phyloP scores from a whole-genome alignment of 2,888 invertebrate species.

The Scrobipalpa costella region DNA sequence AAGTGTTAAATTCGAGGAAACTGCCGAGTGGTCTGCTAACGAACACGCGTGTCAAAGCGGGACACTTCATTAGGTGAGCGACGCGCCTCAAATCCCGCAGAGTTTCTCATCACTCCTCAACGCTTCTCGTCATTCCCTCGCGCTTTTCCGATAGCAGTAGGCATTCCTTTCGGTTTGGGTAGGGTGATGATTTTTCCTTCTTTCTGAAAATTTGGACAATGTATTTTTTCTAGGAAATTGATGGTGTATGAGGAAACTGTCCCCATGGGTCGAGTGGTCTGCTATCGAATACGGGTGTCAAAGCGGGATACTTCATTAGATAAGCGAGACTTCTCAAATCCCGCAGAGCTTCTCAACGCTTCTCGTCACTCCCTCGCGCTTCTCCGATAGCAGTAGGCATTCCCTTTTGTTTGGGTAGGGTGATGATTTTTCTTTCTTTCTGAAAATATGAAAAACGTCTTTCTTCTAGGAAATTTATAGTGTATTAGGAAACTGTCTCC shows the following conservation, averaged over 20 bases:
- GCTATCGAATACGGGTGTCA: constrained; percentile 51
- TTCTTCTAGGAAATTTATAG: too few species aligned
- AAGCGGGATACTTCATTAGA: constrained; percentile 3
- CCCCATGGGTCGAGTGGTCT: too few species aligned
- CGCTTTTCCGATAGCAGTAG: background rate
- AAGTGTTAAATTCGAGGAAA: constrained; percentile 77
- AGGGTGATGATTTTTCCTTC: background rate
- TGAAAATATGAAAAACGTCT: too few species aligned
- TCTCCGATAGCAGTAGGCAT: background rate
- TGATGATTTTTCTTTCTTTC: too few species aligned
- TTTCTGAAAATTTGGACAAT: too few species aligned
- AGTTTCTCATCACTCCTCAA: background rate
- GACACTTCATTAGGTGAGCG: constrained; percentile 80
- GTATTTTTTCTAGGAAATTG: too few species aligned
- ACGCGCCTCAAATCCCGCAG: constrained; percentile 28
- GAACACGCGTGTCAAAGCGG: constrained; percentile 81
- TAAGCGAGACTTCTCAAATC: constrained; percentile 7
- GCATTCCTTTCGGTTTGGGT: background rate
- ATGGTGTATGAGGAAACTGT: too few species aligned
- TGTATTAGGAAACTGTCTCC: constrained; percentile 32
- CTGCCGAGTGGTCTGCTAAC: constrained; percentile 79
- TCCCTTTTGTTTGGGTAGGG: too few species aligned
- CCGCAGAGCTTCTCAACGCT: background rate
- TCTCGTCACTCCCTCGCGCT: background rate
- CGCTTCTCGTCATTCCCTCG: background rate